A percentile compares a stretch with the other conserved stretches of the same genome.
These are phyloP conservation scores for Thripadectes ignobilis DNA, from an alignment of 2,797 vertebrate genomes.

Conservation along the genomic window DNA sequence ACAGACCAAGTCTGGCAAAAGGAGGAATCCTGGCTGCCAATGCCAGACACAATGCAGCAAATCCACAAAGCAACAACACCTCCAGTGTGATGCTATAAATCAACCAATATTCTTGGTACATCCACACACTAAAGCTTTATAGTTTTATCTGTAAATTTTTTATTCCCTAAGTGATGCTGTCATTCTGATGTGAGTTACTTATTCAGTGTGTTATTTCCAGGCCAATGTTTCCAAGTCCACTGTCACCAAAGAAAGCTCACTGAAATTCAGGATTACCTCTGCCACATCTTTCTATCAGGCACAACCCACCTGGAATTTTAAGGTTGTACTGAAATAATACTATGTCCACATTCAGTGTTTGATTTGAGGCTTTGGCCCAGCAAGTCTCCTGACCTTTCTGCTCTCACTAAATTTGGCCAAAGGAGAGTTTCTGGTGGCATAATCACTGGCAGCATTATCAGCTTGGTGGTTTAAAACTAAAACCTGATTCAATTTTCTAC, in stretches of 20 bases:
- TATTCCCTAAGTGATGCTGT: neutral
- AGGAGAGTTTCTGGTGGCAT: neutral
- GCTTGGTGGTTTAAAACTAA: neutral
- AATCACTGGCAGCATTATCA: neutral
- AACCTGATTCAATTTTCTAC: neutral
- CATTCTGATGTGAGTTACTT: neutral
- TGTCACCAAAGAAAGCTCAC: neutral
- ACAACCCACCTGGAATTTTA: neutral
- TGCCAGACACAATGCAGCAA: neutral
- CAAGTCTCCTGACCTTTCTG: neutral
- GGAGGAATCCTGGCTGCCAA: neutral
- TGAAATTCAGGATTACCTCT: neutral
- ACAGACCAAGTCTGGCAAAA: neutral
- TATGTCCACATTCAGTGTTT: neutral
- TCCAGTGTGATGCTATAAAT: neutral
- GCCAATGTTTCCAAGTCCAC: neutral
- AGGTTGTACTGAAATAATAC: neutral
- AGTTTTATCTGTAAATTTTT: neutral
- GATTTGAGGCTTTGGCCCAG: neutral
- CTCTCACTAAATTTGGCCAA: neutral
- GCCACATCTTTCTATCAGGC: accelerated
- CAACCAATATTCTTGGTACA: neutral
- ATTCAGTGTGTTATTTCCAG: neutral
- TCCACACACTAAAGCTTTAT: neutral
- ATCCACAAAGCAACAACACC: neutral